phyloP scores from a whole-genome alignment of 2,113 vertebrate species.

The Oreocharis arfaki region DNA sequence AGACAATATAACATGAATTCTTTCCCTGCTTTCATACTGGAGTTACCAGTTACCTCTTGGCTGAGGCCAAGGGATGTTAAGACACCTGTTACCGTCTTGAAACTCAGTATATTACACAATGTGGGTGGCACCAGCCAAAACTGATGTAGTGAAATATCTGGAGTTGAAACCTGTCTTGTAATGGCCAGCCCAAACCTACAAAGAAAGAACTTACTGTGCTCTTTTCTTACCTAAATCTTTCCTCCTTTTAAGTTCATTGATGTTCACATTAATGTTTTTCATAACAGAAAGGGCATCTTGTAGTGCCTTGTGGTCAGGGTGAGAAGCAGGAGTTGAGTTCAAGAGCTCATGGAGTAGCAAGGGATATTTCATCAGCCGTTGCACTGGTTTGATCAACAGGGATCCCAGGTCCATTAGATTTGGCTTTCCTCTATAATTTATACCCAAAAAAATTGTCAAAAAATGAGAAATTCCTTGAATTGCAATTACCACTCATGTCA shows the following conservation, averaged over 20 bases:
- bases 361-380: slow-evolving; percentile 96
- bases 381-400: slow-evolving; percentile 93
- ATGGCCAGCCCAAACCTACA: background rate
- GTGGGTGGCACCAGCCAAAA: background rate
- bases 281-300: slow-evolving; percentile 81
- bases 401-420: slow-evolving; percentile 93
- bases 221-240: slow-evolving; percentile 88
- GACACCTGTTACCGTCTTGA: background rate
- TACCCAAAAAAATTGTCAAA: background rate
- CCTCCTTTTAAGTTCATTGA: slow-evolving; percentile 93
- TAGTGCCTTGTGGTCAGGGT: slow-evolving; percentile 79
- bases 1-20: background rate
- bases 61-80: background rate
- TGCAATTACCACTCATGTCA: background rate
- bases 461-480: background rate
- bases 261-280: slow-evolving; percentile 89
- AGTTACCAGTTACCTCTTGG: background rate
- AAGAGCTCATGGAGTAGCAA: slow-evolving; percentile 86
- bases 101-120: background rate
- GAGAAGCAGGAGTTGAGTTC: slow-evolving; percentile 87
- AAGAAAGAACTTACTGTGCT: background rate
- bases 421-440: slow-evolving; percentile 82
- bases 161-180: background rate
- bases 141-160: background rate
- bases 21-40: background rate